Evolutionary conservation across 1,140 invertebrate genomes (phyloP), one percentile per base, ranked within the genome.

Genomic region (Zaprionus ornatus): DNA sequence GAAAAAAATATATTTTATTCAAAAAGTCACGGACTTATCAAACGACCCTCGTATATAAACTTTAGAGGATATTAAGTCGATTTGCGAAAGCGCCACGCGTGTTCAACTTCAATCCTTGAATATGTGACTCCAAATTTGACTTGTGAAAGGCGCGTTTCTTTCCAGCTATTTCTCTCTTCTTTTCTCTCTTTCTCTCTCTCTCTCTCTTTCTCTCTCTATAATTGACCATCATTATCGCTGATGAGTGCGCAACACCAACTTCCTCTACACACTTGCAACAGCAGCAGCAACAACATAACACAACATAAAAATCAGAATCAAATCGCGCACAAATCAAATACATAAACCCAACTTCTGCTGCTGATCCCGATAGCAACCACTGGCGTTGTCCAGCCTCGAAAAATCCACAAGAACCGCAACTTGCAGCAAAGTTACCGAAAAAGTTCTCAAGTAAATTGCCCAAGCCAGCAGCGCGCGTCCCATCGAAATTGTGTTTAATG

Each of bases 161-260:
- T 63, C 17, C 19, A 13, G n/a, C 15, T 21, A 4, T 15, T 23
- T 35, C 35, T 52, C 50, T 37, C 19, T 57, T 37, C 13, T 15
- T 52, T 35, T 56, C 69, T 68, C 35, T 52, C 27, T 52, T 13
- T 19, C 17, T n/a, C 27, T 54, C 17, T 27, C 21, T 56, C 15
- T 45, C 19, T 19, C n/a, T 23, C 37, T 23, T 23, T 48, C 62
- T 40, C 45, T 60, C 56, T 69, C 80, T 61, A 80, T 87, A 88
- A 88, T 88, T 88, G 84, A 78, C 81, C 81, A 77, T 88, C 85
- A 88, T 88, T 90, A 90, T 88, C 81, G 71, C 85, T 88, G 84
- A 88, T 88, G 84, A 88, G 81, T 77, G 85, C 59, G 85, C 74
- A 77, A 88, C 84, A 84, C 83, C 78, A 71, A 56, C 80, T 83